Percentiles rank a stretch among this genome's conserved stretches.
These are phyloP conservation scores for Trichacis sp. DNA, from an alignment of 2,888 invertebrate genomes.

Conservation along the genomic window DNA sequence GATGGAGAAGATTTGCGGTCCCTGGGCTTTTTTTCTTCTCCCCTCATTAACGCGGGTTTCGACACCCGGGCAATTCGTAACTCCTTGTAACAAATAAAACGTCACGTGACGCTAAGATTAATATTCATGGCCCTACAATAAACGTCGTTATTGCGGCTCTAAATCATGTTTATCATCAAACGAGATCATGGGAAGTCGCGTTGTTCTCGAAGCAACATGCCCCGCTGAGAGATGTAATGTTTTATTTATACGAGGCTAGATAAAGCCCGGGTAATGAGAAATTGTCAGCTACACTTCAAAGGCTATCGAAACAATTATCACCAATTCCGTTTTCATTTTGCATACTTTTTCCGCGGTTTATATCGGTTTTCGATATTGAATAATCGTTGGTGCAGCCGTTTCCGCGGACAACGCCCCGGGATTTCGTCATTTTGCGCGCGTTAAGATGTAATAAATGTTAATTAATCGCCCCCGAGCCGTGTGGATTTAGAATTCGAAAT, in stretches of 20 bases:
- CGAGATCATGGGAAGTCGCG: slow-evolving; percentile 9
- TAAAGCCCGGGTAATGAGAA: not conserved
- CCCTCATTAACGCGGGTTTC: not conserved
- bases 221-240: not conserved
- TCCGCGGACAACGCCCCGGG: too few relatives aligned
- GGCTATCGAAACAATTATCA: slow-evolving; percentile 5
- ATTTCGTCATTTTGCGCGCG: too few relatives aligned
- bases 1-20: not conserved
- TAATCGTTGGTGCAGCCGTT: too few relatives aligned
- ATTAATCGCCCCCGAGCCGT: too few relatives aligned
- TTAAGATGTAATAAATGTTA: too few relatives aligned
- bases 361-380: too few relatives aligned
- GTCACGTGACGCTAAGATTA: not conserved
- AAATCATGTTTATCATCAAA: slow-evolving; percentile 4
- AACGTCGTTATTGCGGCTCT: not conserved
- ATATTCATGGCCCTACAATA: slow-evolving; percentile 2
- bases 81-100: too few relatives aligned
- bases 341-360: too few relatives aligned
- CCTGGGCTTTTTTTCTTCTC: not conserved
- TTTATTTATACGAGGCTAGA: slow-evolving; percentile 1
- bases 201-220: not conserved
- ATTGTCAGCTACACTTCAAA: not conserved
- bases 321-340: not conserved
- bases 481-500: too few relatives aligned
- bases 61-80: not conserved